Base-by-base conservation (phyloP, 2,113 vertebrate genomes). In the Geococcyx californianus region DNA sequence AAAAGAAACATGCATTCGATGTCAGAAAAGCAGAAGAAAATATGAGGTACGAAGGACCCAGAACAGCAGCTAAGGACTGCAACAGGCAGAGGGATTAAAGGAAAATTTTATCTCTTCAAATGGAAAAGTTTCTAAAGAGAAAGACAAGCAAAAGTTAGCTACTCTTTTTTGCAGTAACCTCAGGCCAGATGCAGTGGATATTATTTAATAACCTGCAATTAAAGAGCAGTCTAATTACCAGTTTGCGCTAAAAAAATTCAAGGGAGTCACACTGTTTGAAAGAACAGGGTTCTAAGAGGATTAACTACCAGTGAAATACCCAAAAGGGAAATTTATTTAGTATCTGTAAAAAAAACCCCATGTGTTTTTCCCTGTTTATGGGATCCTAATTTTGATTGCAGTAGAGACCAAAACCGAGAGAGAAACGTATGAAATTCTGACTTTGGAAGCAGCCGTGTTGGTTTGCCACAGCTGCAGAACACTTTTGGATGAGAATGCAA, bases 201-300 rank as follows among this genome's bases (percentile, higher is more conserved):
- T 73, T 62, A 64, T 86, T 90, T 90, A 90, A 95, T 84, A 94
- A 88, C 72, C 55, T 86, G 55, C 42, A 77, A 74, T 92, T 96
- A 88, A 84, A 84, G 36, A 93, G 36, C 58, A 51, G 40, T 77
- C 55, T 93, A 94, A 93, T 94, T 86, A 70, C 29, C 26, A 89
- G 52, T 55, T 89, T 89, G 24, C 2, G 1, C 31, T 84, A 40
- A 87, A 89, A 34, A 64, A 47, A 9, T 6, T 52, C 3, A 3
- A 13, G 49, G 70, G 29, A 88, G 5, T 75, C 47, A 64, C 7
- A 47, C 13, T 76, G 40, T 66, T 87, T 72, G 72, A 86, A 90
- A 73, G 47, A 49, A 49, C 24, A 12, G 47, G 21, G 77, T 69
- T 86, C 58, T 70, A 76, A 77, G 36, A 85, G 24, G 47, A 70